Evolutionary conservation across 2,888 invertebrate species (phyloP).

Genomic region (Tenthredo mesomela): DNA sequence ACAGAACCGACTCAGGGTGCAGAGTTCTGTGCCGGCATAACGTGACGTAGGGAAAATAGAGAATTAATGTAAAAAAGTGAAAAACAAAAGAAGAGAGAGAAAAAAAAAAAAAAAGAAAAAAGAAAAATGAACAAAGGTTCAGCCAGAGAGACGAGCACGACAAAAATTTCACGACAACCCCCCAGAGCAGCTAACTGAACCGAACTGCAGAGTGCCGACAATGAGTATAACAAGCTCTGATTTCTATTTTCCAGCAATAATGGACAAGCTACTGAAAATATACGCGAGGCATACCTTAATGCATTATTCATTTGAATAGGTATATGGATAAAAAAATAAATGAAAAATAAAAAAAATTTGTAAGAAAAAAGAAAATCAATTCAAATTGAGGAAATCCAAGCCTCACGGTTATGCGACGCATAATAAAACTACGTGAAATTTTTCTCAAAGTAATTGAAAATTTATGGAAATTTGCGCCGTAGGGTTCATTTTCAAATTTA

Average conservation of each 20-base stretch:
- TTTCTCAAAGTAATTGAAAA: neutral
- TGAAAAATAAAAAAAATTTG: neutral
- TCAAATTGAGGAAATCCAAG: neutral
- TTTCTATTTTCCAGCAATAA: conserved; percentile 8
- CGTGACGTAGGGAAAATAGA: neutral
- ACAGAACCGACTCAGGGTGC: neutral
- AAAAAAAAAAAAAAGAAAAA: neutral
- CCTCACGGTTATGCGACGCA: neutral
- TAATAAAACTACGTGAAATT: neutral
- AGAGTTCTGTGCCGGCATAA: neutral
- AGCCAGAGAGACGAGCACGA: neutral
- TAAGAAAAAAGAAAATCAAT: neutral
- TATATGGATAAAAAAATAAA: neutral
- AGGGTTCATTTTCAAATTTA: neutral
- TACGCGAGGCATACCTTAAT: neutral
- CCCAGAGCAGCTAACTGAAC: neutral
- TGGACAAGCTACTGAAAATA: neutral
- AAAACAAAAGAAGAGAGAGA: neutral
- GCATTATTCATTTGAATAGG: neutral
- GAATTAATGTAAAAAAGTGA: neutral
- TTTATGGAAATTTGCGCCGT: neutral
- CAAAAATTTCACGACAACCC: neutral
- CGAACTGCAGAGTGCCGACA: conserved; percentile 1
- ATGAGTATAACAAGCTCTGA: conserved; percentile 18
- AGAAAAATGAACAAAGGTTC: neutral